phyloP scores from a whole-genome alignment of 2,797 vertebrate genomes.

The Nothura maculosa region DNA sequence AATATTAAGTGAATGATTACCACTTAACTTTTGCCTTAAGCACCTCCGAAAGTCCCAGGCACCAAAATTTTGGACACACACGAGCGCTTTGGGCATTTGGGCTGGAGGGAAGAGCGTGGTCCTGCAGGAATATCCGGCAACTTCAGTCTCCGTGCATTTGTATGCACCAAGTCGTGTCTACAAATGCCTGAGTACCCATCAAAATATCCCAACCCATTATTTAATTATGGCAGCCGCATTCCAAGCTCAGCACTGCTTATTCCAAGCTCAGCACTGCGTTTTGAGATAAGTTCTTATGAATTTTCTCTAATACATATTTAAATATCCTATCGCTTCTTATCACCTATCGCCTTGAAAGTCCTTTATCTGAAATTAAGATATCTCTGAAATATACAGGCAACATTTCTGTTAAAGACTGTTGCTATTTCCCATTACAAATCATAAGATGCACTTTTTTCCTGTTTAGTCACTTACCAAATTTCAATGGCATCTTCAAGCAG shows the following conservation, averaged over 20 bases:
- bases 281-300: neutral
- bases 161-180: neutral
- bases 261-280: neutral
- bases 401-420: neutral
- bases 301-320: neutral
- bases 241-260: neutral
- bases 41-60: neutral
- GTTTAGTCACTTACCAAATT: neutral
- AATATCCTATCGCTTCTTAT: neutral
- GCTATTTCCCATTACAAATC: neutral
- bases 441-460: neutral
- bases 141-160: neutral
- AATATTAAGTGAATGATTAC: neutral
- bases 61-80: neutral
- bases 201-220: neutral
- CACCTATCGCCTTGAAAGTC: neutral
- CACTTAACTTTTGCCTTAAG: conserved; percentile 3
- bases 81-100: neutral
- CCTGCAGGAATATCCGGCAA: neutral
- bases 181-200: neutral
- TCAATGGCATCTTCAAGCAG: neutral
- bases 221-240: neutral
- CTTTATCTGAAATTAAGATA: neutral
- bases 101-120: neutral
- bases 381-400: neutral